phyloP scores from a whole-genome alignment of 2,888 invertebrate genomes.

The Napeogenes inachia region DNA sequence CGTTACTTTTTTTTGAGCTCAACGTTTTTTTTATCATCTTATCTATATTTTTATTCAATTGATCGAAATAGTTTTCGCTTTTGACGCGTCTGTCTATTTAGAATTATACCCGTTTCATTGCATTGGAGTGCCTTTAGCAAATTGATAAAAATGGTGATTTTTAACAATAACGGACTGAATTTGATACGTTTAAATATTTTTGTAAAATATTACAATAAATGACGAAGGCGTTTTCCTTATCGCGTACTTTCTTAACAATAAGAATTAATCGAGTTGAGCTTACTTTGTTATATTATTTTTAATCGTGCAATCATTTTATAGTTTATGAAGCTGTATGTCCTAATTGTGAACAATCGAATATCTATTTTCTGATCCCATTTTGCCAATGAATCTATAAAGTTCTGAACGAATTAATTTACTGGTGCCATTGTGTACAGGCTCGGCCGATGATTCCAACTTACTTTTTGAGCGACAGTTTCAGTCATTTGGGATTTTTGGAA shows the following conservation, averaged over 20 bases:
- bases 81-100: constrained; percentile 9
- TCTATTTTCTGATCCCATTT: constrained; percentile 37
- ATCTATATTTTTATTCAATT: not conserved
- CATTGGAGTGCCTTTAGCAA: constrained; percentile 65
- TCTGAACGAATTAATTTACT: constrained; percentile 34
- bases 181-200: constrained; percentile 59
- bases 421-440: constrained; percentile 44
- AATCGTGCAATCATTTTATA: constrained; percentile 50
- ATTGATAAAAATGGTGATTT: constrained; percentile 49
- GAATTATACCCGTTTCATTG: constrained; percentile 38
- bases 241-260: constrained; percentile 33
- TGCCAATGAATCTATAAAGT: constrained; percentile 39
- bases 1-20: constrained; percentile 41
- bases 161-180: constrained; percentile 58
- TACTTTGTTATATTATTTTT: constrained; percentile 54
- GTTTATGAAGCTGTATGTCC: constrained; percentile 34
- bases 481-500: constrained; percentile 56
- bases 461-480: constrained; percentile 40
- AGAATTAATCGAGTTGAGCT: constrained; percentile 54
- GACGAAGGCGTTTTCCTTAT: constrained; percentile 33
- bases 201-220: constrained; percentile 28
- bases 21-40: constrained; percentile 31
- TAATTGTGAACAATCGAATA: constrained; percentile 36
- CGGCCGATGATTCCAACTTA: constrained; percentile 35
- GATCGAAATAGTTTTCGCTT: constrained; percentile 6